Evolutionary conservation across 2,797 vertebrate genomes (phyloP).

Genomic region (Merluccius polli): DNA sequence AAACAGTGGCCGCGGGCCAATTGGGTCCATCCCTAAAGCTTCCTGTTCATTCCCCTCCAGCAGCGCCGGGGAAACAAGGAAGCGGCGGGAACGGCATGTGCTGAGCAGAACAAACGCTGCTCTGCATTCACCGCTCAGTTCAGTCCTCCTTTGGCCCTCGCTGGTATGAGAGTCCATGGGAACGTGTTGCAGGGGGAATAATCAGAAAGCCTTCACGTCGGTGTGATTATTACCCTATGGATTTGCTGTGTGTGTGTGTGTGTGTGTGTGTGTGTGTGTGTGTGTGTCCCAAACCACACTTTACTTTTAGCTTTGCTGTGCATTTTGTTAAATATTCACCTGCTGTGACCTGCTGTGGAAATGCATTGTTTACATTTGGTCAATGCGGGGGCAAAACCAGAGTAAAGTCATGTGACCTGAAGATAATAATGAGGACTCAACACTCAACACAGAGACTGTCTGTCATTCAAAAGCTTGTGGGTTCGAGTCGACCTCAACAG

Average conservation of each 20-base stretch:
- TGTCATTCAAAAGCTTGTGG: no score
- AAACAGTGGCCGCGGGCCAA: constrained; percentile 15
- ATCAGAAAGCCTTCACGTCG: not conserved
- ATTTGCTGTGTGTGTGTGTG: not conserved
- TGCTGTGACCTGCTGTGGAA: no score
- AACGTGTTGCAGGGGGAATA: not conserved
- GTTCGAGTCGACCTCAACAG: no score
- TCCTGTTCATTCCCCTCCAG: constrained; percentile 49
- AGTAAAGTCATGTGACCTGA: no score
- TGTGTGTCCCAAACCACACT: no score
- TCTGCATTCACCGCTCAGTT: constrained; percentile 20
- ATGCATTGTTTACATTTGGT: no score
- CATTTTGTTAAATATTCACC: no score
- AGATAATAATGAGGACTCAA: no score
- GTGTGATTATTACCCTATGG: not conserved
- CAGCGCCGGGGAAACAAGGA: constrained; percentile 26
- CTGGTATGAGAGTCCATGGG: not conserved
- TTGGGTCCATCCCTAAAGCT: constrained; percentile 28
- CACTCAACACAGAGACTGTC: no score
- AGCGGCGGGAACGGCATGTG: constrained; percentile 59
- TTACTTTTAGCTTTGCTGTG: no score
- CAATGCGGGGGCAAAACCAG: no score
- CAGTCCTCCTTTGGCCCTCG: not conserved
- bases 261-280: not conserved
- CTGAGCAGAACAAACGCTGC: constrained; percentile 31